Evolutionary conservation across 2,797 vertebrate genomes (phyloP).

Genomic region (Toxotes lorentzi): DNA sequence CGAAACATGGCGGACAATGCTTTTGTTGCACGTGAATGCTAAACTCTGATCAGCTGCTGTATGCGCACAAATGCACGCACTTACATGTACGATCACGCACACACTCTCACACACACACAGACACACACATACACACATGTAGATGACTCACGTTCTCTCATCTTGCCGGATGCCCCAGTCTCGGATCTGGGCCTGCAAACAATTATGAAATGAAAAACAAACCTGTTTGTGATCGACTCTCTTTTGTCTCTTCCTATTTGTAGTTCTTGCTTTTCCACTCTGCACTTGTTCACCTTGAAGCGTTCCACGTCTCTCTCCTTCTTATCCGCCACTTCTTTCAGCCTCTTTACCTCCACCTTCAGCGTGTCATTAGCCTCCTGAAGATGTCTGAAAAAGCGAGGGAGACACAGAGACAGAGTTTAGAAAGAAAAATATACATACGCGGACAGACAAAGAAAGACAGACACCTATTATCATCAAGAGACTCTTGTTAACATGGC

Average conservation of each 20-base stretch:
- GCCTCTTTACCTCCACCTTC: constrained; percentile 77
- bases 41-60: constrained; percentile 69
- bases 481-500: constrained; percentile 68
- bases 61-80: constrained; percentile 46
- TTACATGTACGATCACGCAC: constrained; percentile 23
- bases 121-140: constrained; percentile 13
- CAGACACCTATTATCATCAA: constrained; percentile 70
- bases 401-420: constrained; percentile 49
- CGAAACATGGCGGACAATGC: constrained; percentile 51
- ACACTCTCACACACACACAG: constrained; percentile 33
- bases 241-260: constrained; percentile 47
- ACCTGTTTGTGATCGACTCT: constrained; percentile 54
- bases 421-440: constrained; percentile 54
- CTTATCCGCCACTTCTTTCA: constrained; percentile 69
- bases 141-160: constrained; percentile 66
- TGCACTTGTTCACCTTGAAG: constrained; percentile 76
- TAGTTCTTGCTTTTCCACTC: constrained; percentile 42
- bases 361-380: constrained; percentile 78
- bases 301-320: constrained; percentile 66
- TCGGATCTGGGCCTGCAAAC: constrained; percentile 65
- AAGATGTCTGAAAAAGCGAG: constrained; percentile 73
- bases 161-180: constrained; percentile 39
- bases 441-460: constrained; percentile 36
- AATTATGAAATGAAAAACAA: constrained; percentile 65
- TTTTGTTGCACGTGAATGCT: constrained; percentile 61